Base-by-base conservation (phyloP, 2,888 invertebrate genomes). In the Matsumyia berberina region DNA sequence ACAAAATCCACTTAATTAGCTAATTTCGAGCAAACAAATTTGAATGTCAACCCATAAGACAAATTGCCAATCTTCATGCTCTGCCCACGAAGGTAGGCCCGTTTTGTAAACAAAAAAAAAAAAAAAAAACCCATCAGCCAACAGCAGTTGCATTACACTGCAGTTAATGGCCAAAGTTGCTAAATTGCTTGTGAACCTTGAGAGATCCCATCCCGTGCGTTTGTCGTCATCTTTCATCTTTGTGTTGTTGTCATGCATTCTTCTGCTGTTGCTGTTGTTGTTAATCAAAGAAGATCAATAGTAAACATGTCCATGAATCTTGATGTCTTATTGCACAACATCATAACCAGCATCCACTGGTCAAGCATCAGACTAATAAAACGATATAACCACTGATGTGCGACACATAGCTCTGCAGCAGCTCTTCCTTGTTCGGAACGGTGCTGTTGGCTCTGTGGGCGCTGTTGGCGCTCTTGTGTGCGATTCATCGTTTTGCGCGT, bases 221-320 rank as follows among this genome's bases (percentile, higher is more conserved):
- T 44, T 24, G 19, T 33, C 12, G 19, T 17, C 5, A 11, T 77
- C 24, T 24, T 29, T 39, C 67, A 15, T 58, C 66, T 7, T 39
- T 42, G 11, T 24, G 8, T n/a, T 62, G 53, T 67, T 53, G 39
- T 29, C 39, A 60, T 53, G 53, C 33, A 19, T 49, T 60, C 67
- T 74, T 67, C 60, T 67, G 73, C 46, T 67, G 49, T 29, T 53
- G 51, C 49, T 24, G 9, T 24, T 5, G 24, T 9, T 42, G 49
- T 70, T 57, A 62, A 73, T 79, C 58, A 39, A 67, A 70, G 80
- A 81, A 76, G 76, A 66, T 67, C 72, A 77, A 77, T 66, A 72
- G 72, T 60, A 72, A 82, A 82, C 60, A 53, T 72, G 82, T 53
- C 82, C 82, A 77, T 82, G 77, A 82, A 82, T 46, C 39, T 72